These are phyloP conservation scores for Hypothenemus hampei DNA, from an alignment of 1,140 invertebrate species.

Conservation along the genomic window DNA sequence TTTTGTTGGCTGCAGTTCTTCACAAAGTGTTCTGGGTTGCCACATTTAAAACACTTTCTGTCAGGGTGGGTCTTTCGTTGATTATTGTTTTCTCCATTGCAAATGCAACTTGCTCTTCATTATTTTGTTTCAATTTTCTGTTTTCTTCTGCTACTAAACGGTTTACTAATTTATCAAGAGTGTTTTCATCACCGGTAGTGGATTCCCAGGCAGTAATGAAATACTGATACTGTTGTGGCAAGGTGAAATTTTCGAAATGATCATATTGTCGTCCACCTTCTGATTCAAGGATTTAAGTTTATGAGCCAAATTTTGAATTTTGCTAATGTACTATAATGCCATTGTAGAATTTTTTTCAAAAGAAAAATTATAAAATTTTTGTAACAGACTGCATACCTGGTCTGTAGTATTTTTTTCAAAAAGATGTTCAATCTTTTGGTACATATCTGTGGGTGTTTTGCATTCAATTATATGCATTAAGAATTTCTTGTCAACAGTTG, in stretches of 20 bases:
- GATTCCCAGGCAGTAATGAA: conserved; percentile 18
- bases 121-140: conserved; percentile 1
- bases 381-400: neutral
- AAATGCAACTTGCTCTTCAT: conserved; percentile 10
- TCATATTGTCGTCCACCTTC: neutral
- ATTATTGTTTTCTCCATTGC: too few species aligned
- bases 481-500: neutral
- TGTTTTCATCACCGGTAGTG: neutral
- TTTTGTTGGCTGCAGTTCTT: too few species aligned
- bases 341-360: neutral
- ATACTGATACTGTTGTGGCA: conserved; percentile 4
- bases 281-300: conserved; percentile 2
- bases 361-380: neutral
- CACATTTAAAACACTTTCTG: conserved; percentile 8
- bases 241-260: conserved; percentile 5
- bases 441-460: neutral
- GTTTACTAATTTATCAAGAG: neutral
- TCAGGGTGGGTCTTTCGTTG: neutral
- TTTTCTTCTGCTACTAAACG: conserved; percentile 9
- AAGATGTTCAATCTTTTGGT: neutral
- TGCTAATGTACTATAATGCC: neutral
- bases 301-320: conserved; percentile 1
- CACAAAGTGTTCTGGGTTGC: conserved; percentile 2
- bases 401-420: neutral
- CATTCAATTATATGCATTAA: neutral